Base-by-base conservation (phyloP, 2,888 invertebrate genomes). In the Acleris holmiana region DNA sequence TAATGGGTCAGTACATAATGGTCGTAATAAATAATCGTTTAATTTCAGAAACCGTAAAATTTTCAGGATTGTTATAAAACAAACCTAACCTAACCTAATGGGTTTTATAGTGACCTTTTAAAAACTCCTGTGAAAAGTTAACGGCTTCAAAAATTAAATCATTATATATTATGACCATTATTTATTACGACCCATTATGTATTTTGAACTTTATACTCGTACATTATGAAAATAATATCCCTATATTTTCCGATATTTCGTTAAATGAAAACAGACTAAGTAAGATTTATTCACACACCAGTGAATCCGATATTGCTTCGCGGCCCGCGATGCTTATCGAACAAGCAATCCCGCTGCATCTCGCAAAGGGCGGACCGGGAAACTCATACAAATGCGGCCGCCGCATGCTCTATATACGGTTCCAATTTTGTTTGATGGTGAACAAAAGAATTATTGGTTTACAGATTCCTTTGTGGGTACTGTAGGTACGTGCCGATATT, bases 361-460 rank as follows among this genome's bases (percentile, higher is more conserved):
- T 50, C 60, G 56, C 60, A 69, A 72, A 73, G 70, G 61, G 64
- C 51, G 35, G 13, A 71, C 58, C 29, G 29, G 73, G 67, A 62
- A 71, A 75, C 73, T 77, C 73, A 74, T 76, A 75, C 70, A 73
- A 76, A 73, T 75, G 74, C 72, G 71, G 72, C 61, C 48, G 29
- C 53, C 53, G 58, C 51, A 53, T 48, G 58, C 35, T 63, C 51
- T 29, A 19, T 25, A 50, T 60, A 59, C 50, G 60, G 60, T 65
- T 60, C 48, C 60, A 49, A 65, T 65, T 60, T 64, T 61, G 61
- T 35, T 49, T 17, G 55, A 35, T 13, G 17, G 55, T 40, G 44
- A 46, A 59, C 54, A 55, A 55, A 59, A 53, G 59, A 65, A 44
- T 60, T 55, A 65, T 65, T 65, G 55, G 54, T 55, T 60, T 50